phyloP scores from a whole-genome alignment of 2,888 invertebrate species.

The Heliconius sara region DNA sequence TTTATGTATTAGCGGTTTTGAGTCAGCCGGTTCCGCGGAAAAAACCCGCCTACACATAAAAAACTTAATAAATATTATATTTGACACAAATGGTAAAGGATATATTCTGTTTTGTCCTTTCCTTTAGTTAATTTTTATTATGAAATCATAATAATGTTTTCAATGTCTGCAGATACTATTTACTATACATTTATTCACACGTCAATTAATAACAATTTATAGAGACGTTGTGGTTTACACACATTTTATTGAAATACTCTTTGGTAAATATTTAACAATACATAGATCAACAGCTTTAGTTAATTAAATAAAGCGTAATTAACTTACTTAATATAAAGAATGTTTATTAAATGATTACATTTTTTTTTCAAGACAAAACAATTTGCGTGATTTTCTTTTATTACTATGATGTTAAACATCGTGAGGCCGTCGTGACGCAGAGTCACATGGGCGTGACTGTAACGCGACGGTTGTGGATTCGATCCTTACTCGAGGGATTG shows the following conservation, averaged over 20 bases:
- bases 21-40: background rate
- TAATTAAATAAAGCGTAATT: no score
- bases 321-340: background rate
- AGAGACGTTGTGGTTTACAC: background rate
- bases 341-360: background rate
- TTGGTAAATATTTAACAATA: background rate
- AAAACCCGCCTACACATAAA: background rate
- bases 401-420: no score
- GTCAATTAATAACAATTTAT: slow-evolving; percentile 1
- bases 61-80: background rate
- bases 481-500: no score
- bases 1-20: slow-evolving; percentile 6
- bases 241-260: background rate
- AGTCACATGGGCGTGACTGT: no score
- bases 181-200: slow-evolving; percentile 4
- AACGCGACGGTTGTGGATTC: no score
- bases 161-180: background rate
- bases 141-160: background rate
- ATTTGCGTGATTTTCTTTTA: background rate
- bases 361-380: background rate
- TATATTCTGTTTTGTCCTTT: background rate
- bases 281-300: background rate
- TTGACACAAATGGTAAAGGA: background rate
- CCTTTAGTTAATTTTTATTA: background rate
- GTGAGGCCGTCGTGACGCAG: no score